Percentiles rank a stretch among this genome's conserved stretches.
phyloP scores from a whole-genome alignment of 2,113 vertebrate species.

The Nycticryphes semicollaris region DNA sequence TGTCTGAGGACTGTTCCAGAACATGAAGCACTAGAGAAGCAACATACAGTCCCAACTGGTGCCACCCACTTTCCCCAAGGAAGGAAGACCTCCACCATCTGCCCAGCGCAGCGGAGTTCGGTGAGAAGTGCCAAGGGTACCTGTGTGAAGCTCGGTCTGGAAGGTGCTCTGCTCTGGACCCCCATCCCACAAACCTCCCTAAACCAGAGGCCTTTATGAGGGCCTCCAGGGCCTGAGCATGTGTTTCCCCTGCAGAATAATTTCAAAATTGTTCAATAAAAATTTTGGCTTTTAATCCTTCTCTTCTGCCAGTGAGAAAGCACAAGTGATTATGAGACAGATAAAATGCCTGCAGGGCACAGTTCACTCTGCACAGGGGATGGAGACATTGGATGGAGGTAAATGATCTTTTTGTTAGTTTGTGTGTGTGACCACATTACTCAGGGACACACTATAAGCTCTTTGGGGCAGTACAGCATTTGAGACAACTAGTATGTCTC shows the following conservation, averaged over 20 bases:
- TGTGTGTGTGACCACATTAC: not conserved
- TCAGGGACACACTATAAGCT: not conserved
- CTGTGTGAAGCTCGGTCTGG: not conserved
- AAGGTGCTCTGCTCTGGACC: not conserved
- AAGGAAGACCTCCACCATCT: not conserved
- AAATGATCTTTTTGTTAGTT: not conserved
- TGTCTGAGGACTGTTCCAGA: not conserved
- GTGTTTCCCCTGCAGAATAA: accelerated
- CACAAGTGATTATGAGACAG: not conserved
- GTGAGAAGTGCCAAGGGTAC: not conserved
- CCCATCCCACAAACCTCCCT: not conserved
- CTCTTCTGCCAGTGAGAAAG: not conserved
- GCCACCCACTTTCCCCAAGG: not conserved
- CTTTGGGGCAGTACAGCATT: not conserved
- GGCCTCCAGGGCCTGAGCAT: not conserved
- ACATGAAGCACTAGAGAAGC: not conserved
- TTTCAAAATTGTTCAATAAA: not conserved
- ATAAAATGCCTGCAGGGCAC: not conserved
- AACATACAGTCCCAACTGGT: accelerated
- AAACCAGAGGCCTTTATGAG: not conserved
- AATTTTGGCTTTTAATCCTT: not conserved
- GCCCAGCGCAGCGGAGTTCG: accelerated
- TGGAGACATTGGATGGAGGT: not conserved
- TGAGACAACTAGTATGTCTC: not conserved
- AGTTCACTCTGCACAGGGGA: not conserved